Percentiles rank a stretch among this genome's conserved stretches.
phyloP scores from a whole-genome alignment of 1,140 invertebrate species.

The Cyclina sinensis region DNA sequence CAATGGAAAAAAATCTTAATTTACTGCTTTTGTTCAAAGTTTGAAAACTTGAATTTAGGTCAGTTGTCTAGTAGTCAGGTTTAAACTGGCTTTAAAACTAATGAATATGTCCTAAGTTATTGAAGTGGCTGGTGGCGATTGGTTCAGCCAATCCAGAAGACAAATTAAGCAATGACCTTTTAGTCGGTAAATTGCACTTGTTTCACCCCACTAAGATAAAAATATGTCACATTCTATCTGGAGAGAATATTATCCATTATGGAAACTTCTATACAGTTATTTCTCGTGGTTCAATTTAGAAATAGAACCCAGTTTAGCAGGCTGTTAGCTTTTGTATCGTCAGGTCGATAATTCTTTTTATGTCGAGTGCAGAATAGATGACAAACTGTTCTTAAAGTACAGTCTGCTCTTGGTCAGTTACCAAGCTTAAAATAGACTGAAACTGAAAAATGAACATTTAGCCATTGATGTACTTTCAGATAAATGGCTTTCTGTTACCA shows the following conservation, averaged over 20 bases:
- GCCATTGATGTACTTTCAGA: no score
- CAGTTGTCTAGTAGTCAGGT: not conserved
- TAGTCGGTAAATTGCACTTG: not conserved
- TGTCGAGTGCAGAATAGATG: not conserved
- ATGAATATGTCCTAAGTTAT: no score
- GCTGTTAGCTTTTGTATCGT: not conserved
- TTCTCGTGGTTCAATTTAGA: not conserved
- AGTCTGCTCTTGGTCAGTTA: not conserved
- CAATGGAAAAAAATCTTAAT: not conserved
- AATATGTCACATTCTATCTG: not conserved
- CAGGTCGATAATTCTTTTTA: not conserved
- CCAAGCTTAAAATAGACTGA: not conserved
- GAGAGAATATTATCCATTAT: not conserved
- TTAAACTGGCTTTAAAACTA: not conserved
- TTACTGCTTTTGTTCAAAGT: not conserved
- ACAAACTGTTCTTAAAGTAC: not conserved
- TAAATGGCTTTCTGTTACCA: no score
- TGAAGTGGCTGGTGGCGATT: not conserved
- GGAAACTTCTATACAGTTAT: not conserved
- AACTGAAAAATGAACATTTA: no score
- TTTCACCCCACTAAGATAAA: not conserved
- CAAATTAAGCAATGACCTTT: not conserved
- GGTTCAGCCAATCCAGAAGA: not conserved
- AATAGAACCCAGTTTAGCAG: not conserved
- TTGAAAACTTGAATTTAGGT: slow-evolving; percentile 3